Evolutionary conservation across 2,113 vertebrate genomes (phyloP).

Genomic region (Cyphomyrus discorhynchus): DNA sequence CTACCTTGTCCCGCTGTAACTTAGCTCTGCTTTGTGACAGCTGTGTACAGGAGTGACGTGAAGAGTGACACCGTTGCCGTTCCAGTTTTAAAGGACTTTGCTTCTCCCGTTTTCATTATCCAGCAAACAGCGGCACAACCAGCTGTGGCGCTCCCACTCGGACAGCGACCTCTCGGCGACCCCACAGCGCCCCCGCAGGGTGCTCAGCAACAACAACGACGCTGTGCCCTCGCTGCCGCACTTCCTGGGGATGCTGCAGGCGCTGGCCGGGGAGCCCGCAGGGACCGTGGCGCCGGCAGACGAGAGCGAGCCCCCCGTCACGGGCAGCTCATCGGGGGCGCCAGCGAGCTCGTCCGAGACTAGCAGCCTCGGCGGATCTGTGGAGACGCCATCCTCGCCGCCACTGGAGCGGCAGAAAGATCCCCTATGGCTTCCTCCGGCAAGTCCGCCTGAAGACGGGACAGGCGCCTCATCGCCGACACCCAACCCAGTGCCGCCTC

Average conservation of each 20-base stretch:
- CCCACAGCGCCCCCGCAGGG: slow-evolving; percentile 41
- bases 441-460: slow-evolving; percentile 45
- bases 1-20: background rate
- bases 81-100: background rate
- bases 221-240: slow-evolving; percentile 75
- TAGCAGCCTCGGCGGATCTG: slow-evolving; percentile 34
- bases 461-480: slow-evolving; percentile 31
- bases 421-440: slow-evolving; percentile 24
- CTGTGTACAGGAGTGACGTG: background rate
- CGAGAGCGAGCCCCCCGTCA: background rate
- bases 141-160: slow-evolving; percentile 92
- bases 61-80: background rate
- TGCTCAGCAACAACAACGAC: slow-evolving; percentile 72
- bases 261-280: background rate
- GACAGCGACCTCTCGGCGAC: slow-evolving; percentile 86
- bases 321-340: background rate
- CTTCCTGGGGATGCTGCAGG: slow-evolving; percentile 62
- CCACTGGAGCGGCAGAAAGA: slow-evolving; percentile 9
- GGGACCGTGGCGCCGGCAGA: background rate
- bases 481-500: slow-evolving; percentile 24
- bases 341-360: slow-evolving; percentile 16
- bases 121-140: slow-evolving; percentile 96
- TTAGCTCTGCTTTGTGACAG: background rate
- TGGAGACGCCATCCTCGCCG: slow-evolving; percentile 13
- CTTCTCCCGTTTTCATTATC: slow-evolving; percentile 15